Evolutionary conservation across 2,113 vertebrate species (phyloP).

Genomic region (Microcebus lehilahytsara): DNA sequence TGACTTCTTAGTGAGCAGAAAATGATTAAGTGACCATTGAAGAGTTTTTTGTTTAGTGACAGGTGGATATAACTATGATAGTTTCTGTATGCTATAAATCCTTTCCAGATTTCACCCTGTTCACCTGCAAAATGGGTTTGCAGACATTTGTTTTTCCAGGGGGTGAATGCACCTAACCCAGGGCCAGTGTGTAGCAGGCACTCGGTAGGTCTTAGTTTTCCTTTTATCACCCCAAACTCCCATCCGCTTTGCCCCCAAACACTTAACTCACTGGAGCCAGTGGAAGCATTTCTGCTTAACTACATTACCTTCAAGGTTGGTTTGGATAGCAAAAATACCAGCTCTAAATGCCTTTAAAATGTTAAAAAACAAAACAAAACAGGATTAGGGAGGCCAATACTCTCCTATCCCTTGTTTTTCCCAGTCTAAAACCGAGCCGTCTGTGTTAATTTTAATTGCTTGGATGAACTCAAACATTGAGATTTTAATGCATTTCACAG

Average conservation of each 20-base stretch:
- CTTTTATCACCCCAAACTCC: not conserved
- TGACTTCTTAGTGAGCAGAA: not conserved
- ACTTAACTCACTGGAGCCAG: not conserved
- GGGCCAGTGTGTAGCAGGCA: not conserved
- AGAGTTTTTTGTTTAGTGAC: not conserved
- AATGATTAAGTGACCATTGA: not conserved
- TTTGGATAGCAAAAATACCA: constrained; percentile 77
- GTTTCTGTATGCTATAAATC: not conserved
- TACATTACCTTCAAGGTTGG: constrained; percentile 52
- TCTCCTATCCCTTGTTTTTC: not conserved
- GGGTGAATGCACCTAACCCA: not conserved
- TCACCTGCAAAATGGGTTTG: not conserved
- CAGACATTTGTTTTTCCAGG: not conserved
- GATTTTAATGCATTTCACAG: constrained; percentile 68
- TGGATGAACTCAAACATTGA: constrained; percentile 57
- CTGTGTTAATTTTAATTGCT: constrained; percentile 68
- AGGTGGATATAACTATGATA: rapidly evolving
- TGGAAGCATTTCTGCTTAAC: constrained; percentile 69
- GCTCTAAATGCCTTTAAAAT: constrained; percentile 64
- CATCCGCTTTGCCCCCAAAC: rapidly evolving
- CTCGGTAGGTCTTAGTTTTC: not conserved
- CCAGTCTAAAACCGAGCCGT: constrained; percentile 39
- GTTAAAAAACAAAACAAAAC: not conserved
- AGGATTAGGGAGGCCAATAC: not conserved
- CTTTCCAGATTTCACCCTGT: not conserved